Conservation (phyloP, 1,140 invertebrate species). For the Phenacoccus solenopsis region DNA sequence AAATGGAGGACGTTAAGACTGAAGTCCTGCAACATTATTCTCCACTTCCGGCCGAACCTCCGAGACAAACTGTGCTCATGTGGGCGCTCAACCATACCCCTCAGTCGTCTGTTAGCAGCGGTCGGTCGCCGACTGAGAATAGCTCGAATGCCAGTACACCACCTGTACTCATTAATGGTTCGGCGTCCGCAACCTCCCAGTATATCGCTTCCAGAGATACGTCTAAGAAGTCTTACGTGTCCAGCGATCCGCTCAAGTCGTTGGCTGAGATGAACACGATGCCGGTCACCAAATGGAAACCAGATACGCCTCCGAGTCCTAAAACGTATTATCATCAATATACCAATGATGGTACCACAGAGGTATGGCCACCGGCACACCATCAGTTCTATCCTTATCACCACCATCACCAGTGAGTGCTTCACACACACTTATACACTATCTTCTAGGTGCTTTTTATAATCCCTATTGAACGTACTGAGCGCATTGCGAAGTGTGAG, state of each 20-base stretch:
- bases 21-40: constrained; percentile 40
- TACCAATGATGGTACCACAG: constrained; percentile 31
- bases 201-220: background rate
- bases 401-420: constrained; percentile 46
- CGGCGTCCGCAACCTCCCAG: background rate
- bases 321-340: constrained; percentile 32
- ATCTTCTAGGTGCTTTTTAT: background rate
- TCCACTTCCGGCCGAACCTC: constrained; percentile 37
- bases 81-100: constrained; percentile 46
- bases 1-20: constrained; percentile 48
- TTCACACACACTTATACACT: constrained; percentile 11
- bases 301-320: constrained; percentile 32
- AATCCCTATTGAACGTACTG: background rate
- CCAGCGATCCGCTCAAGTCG: constrained; percentile 42
- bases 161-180: constrained; percentile 22
- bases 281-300: constrained; percentile 39
- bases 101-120: constrained; percentile 6
- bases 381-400: constrained; percentile 51
- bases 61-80: constrained; percentile 73
- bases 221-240: constrained; percentile 5
- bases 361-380: constrained; percentile 46
- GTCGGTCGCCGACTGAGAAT: constrained; percentile 27
- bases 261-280: constrained; percentile 44
- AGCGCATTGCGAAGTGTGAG: background rate
- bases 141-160: constrained; percentile 23